A percentile compares a stretch with the other conserved stretches of the same genome.
These are phyloP conservation scores for Tichodroma muraria DNA, from an alignment of 2,113 vertebrate species.

Conservation along the genomic window DNA sequence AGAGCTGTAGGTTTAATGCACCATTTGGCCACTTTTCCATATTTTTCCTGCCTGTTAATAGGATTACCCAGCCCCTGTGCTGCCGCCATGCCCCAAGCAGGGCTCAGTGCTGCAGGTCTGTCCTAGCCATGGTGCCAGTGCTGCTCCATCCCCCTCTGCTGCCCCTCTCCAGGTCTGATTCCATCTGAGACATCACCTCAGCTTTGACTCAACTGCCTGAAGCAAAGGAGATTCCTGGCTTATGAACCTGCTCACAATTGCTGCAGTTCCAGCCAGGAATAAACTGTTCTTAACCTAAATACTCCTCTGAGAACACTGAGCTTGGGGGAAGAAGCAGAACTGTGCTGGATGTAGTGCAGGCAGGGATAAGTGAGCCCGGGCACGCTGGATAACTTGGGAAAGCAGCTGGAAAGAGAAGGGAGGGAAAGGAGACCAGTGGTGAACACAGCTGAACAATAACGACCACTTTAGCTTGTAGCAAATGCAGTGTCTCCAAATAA, in stretches of 20 bases:
- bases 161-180: background rate
- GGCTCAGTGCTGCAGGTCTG: accelerated
- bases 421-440: background rate
- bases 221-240: background rate
- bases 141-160: background rate
- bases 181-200: background rate
- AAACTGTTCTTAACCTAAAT: conserved; percentile 50
- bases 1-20: accelerated
- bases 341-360: background rate
- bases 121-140: accelerated
- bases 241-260: background rate
- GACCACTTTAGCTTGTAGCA: background rate
- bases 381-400: background rate
- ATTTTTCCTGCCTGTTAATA: background rate
- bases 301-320: conserved; percentile 40
- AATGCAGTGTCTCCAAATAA: background rate
- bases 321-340: conserved; percentile 22
- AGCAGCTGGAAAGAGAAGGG: background rate
- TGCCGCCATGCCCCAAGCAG: background rate
- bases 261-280: conserved; percentile 25
- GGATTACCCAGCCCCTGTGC: background rate
- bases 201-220: background rate
- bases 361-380: background rate
- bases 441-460: background rate
- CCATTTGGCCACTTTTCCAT: background rate